A percentile compares a stretch with the other conserved stretches of the same genome.
Evolutionary conservation across 2,888 invertebrate species (phyloP).

Genomic region (Cremastinae sp.): DNA sequence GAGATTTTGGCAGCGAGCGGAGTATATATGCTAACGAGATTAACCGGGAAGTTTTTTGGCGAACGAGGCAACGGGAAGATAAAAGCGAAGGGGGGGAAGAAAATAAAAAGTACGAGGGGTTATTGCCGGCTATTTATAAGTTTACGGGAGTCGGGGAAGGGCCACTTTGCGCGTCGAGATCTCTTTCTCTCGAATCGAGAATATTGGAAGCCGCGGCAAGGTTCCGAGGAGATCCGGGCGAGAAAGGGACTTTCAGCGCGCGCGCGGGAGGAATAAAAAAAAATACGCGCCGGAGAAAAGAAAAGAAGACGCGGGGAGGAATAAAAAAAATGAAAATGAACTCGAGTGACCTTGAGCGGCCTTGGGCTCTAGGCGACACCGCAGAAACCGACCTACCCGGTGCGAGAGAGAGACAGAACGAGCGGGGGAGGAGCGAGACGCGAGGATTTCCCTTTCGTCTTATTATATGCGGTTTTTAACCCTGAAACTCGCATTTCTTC

Average conservation of each 20-base stretch:
- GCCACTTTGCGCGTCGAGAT: slow-evolving; percentile 65
- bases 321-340: slow-evolving; percentile 64
- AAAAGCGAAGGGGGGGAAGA: slow-evolving; percentile 40
- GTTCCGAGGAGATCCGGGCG: slow-evolving; percentile 34
- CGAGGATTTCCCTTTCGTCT: slow-evolving; percentile 66
- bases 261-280: slow-evolving; percentile 48
- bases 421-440: slow-evolving; percentile 33
- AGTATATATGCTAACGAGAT: slow-evolving; percentile 33
- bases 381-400: slow-evolving; percentile 39
- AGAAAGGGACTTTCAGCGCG: slow-evolving; percentile 59
- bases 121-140: slow-evolving; percentile 49
- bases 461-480: slow-evolving; percentile 63
- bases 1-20: slow-evolving; percentile 22
- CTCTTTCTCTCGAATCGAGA: slow-evolving; percentile 55
- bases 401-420: slow-evolving; percentile 37
- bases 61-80: slow-evolving; percentile 57
- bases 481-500: slow-evolving; percentile 57
- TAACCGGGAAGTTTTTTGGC: slow-evolving; percentile 12
- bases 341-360: slow-evolving; percentile 72
- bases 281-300: slow-evolving; percentile 49
- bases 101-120: slow-evolving; percentile 9
- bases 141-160: slow-evolving; percentile 54
- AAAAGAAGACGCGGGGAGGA: slow-evolving; percentile 52
- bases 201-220: slow-evolving; percentile 54
- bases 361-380: slow-evolving; percentile 68